Percentiles rank a stretch among this genome's conserved stretches.
These are phyloP conservation scores for Microtus richardsoni DNA, from an alignment of 2,113 vertebrate genomes.

Conservation along the genomic window DNA sequence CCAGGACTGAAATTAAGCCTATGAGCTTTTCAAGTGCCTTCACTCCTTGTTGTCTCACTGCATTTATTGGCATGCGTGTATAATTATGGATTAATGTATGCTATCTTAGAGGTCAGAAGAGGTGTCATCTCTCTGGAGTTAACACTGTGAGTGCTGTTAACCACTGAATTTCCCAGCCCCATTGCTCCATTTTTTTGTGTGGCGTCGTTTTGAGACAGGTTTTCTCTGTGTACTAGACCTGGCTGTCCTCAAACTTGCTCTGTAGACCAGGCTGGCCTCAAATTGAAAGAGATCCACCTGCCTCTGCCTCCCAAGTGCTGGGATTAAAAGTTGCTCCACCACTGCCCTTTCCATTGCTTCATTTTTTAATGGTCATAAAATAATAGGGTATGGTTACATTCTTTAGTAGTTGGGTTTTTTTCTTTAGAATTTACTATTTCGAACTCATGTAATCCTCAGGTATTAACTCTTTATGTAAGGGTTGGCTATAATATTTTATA, in stretches of 20 bases:
- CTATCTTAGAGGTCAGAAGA: too few relatives aligned
- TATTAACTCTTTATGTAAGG: background rate
- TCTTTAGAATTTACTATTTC: background rate
- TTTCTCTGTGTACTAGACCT: too few relatives aligned
- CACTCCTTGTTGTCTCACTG: background rate
- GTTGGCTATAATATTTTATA: background rate
- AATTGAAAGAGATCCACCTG: too few relatives aligned
- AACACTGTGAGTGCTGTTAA: background rate
- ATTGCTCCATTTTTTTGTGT: background rate
- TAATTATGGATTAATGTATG: background rate
- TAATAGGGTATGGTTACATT: background rate
- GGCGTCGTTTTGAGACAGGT: too few relatives aligned
- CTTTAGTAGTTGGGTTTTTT: background rate
- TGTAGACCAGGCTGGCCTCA: too few relatives aligned
- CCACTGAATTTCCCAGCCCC: too few relatives aligned
- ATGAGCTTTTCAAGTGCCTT: background rate
- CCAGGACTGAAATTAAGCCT: background rate
- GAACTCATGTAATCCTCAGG: background rate
- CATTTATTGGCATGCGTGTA: background rate
- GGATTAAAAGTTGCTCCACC: too few relatives aligned
- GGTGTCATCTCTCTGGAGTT: background rate
- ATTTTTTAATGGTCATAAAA: background rate
- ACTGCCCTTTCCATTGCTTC: background rate
- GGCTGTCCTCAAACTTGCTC: too few relatives aligned
- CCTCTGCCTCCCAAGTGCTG: too few relatives aligned